A percentile compares a stretch with the other conserved stretches of the same genome.
Evolutionary conservation across 2,888 invertebrate species (phyloP).

Genomic region (Ramazzottius varieornatus): DNA sequence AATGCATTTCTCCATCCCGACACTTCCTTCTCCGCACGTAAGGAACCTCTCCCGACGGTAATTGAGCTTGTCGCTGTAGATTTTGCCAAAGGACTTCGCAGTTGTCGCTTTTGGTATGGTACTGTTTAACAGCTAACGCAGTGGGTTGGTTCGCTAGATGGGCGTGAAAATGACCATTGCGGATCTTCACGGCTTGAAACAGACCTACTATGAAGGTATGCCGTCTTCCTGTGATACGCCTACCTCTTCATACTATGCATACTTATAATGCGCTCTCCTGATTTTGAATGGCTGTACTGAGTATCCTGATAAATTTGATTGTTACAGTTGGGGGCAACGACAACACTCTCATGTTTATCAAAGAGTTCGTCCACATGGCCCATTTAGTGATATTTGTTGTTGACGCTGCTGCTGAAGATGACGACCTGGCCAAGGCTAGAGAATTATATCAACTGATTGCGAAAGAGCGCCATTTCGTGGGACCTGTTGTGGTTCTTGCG

Average conservation of each 20-base stretch:
- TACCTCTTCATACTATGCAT: too few relatives aligned
- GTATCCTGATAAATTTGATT: too few relatives aligned
- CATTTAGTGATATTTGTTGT: neutral
- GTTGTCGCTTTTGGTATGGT: too few relatives aligned
- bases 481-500: neutral
- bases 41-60: neutral
- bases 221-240: too few relatives aligned
- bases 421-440: neutral
- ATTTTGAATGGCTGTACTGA: too few relatives aligned
- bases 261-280: too few relatives aligned
- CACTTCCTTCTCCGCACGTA: neutral
- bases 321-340: neutral
- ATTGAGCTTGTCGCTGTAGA: too few relatives aligned
- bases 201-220: neutral
- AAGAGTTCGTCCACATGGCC: neutral
- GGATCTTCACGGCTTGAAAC: neutral
- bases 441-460: neutral
- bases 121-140: too few relatives aligned
- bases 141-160: too few relatives aligned
- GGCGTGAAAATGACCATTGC: slow-evolving; percentile 1
- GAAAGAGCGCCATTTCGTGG: neutral
- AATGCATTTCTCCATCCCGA: neutral
- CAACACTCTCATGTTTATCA: neutral
- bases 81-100: too few relatives aligned
- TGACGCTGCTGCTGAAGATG: neutral